phyloP scores from a whole-genome alignment of 2,797 vertebrate genomes.

The Pangasius krempfi region DNA sequence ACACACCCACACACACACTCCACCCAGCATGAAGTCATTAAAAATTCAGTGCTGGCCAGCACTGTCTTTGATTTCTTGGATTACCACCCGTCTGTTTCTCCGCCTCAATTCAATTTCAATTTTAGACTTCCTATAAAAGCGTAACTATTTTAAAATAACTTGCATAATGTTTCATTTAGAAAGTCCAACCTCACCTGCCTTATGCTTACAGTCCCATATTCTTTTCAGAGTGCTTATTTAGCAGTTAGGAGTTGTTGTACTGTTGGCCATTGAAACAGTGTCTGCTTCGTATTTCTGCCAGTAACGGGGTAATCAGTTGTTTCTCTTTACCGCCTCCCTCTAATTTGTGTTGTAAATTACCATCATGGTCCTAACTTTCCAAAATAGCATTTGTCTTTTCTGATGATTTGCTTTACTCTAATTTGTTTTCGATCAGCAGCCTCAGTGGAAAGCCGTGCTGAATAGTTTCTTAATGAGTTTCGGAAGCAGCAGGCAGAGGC shows the following conservation, averaged over 20 bases:
- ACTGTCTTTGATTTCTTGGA: conserved; percentile 43
- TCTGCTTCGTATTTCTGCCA: not conserved
- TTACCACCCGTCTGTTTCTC: conserved; percentile 27
- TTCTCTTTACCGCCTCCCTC: not conserved
- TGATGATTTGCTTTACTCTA: conserved; percentile 17
- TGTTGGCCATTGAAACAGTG: not conserved
- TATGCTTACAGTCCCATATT: not conserved
- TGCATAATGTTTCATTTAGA: conserved; percentile 16
- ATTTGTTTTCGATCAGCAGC: conserved; percentile 25
- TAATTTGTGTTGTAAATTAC: conserved; percentile 20
- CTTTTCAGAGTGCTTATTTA: not conserved
- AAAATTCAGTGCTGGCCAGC: conserved; percentile 50
- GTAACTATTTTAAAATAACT: conserved; percentile 1
- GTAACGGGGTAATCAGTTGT: not conserved
- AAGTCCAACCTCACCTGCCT: not conserved
- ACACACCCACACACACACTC: conserved; percentile 13
- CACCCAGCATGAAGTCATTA: conserved; percentile 49
- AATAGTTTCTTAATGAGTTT: conserved; percentile 32
- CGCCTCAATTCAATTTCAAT: conserved; percentile 26
- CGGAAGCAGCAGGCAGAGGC: conserved; percentile 6
- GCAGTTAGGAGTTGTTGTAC: not conserved
- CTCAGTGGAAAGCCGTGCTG: not conserved
- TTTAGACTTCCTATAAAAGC: conserved; percentile 11
- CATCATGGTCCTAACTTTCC: not conserved
- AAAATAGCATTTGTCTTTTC: conserved; percentile 22